phyloP scores from a whole-genome alignment of 2,888 invertebrate genomes.

The Apodemia hepburni region DNA sequence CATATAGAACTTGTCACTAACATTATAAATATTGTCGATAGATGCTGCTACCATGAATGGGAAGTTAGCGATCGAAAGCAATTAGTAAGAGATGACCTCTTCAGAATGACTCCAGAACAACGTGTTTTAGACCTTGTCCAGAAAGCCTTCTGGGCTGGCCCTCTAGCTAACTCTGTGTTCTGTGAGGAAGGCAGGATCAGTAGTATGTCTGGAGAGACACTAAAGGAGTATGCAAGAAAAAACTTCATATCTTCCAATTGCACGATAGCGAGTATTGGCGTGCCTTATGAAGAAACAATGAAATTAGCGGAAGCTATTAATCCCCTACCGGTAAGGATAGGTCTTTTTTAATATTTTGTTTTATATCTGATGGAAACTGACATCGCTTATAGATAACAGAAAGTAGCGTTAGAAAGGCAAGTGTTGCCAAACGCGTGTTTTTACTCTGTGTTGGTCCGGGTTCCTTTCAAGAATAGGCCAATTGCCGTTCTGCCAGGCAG shows the following conservation, averaged over 20 bases:
- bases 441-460: no score
- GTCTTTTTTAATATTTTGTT: not conserved
- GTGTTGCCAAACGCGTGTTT: no score
- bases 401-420: no score
- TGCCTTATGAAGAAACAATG: constrained; percentile 57
- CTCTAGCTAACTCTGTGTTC: constrained; percentile 54
- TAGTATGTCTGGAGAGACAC: constrained; percentile 38
- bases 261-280: constrained; percentile 50
- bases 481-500: no score
- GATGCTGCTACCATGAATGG: constrained; percentile 51
- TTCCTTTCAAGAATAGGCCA: no score
- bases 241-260: constrained; percentile 48
- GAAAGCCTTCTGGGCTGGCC: constrained; percentile 54
- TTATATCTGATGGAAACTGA: not conserved
- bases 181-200: constrained; percentile 47
- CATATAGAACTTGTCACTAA: not conserved
- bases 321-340: constrained; percentile 25
- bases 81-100: constrained; percentile 46
- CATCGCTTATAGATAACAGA: no score
- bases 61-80: constrained; percentile 49
- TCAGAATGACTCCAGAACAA: constrained; percentile 43
- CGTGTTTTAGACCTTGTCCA: constrained; percentile 57
- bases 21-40: constrained; percentile 29
- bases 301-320: constrained; percentile 47
- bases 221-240: constrained; percentile 38